Percentiles rank a stretch among this genome's conserved stretches.
phyloP scores from a whole-genome alignment of 23 tunicate species.

The Aplidium turbinatum region DNA sequence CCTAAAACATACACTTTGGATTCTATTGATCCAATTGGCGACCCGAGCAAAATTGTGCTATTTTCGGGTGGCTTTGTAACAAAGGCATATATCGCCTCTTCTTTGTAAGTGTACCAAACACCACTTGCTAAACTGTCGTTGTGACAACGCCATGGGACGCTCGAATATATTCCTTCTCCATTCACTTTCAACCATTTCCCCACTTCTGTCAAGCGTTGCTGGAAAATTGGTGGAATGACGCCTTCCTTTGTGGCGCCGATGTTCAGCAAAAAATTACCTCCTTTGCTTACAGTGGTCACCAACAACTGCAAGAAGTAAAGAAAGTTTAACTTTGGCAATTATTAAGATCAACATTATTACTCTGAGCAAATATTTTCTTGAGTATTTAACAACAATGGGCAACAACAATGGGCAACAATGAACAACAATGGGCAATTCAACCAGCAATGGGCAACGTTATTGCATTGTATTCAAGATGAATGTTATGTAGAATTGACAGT shows the following conservation, averaged over 20 bases:
- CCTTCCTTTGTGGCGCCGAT: slow-evolving; percentile 44
- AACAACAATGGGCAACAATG: too few relatives aligned
- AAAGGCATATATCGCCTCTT: background rate
- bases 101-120: slow-evolving; percentile 32
- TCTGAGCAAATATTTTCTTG: too few relatives aligned
- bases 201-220: slow-evolving; percentile 35
- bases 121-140: slow-evolving; percentile 31
- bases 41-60: slow-evolving; percentile 5
- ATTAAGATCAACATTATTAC: too few relatives aligned
- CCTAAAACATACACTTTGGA: slow-evolving; percentile 19
- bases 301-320: slow-evolving; percentile 34
- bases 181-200: slow-evolving; percentile 51
- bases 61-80: background rate
- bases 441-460: too few relatives aligned
- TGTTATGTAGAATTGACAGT: too few relatives aligned
- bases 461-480: too few relatives aligned
- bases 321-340: too few relatives aligned
- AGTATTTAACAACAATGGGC: too few relatives aligned
- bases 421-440: too few relatives aligned
- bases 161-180: slow-evolving; percentile 42
- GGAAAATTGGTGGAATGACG: slow-evolving; percentile 27
- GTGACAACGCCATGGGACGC: slow-evolving; percentile 30
- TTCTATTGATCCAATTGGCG: background rate
- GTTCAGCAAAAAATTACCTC: slow-evolving; percentile 54
- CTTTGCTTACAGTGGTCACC: slow-evolving; percentile 21